Evolutionary conservation across 2,888 invertebrate genomes (phyloP), one percentile per base, ranked within the genome.

Genomic region (Adelognathus sp.): DNA sequence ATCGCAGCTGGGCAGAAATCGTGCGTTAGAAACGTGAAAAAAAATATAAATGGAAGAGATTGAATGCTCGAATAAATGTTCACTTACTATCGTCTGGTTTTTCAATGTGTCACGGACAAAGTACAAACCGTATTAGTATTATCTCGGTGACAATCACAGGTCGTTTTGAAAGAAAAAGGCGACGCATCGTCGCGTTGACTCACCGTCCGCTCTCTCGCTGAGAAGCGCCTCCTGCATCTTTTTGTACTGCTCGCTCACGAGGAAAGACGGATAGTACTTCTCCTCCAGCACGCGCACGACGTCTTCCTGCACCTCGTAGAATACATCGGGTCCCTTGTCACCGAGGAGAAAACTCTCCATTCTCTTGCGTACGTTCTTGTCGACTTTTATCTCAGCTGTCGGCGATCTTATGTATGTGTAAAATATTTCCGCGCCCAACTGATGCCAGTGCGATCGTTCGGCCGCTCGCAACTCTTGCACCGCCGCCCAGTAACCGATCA

Each of bases 341-440:
- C 98, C 98, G 77, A 97, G 91, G 67, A 98, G 92, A 92, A 98
- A 98, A 11, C 96, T 94, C 90, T 98, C 98, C 95, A 98, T 97
- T 81, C 96, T 93, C 90, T 97, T 97, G 70, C 96, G 93, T 4
- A 95, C 95, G 63, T 94, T 94, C 92, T 95, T 97, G 88, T 97
- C 96, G 50, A 97, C 95, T 92, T 96, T 96, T 77, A 97, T 95
- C 88, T 96, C 96, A 0, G 96, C 96, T 77, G 95, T 95, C 1
- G 96, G 95, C 61, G 96, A 96, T 81, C 96, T 93, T 78, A 98
- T 96, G 86, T 96, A 97, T 2, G 96, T 97, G 88, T 97, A 97
- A 92, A 97, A 98, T 86, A 98, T 96, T 91, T 98, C 97, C n/a
- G 97, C 96, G 7, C 96, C 98, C 29, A 97, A 92, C 86, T 97